Base-by-base conservation (phyloP, 2,797 vertebrate species). In the Melopsittacus undulatus region DNA sequence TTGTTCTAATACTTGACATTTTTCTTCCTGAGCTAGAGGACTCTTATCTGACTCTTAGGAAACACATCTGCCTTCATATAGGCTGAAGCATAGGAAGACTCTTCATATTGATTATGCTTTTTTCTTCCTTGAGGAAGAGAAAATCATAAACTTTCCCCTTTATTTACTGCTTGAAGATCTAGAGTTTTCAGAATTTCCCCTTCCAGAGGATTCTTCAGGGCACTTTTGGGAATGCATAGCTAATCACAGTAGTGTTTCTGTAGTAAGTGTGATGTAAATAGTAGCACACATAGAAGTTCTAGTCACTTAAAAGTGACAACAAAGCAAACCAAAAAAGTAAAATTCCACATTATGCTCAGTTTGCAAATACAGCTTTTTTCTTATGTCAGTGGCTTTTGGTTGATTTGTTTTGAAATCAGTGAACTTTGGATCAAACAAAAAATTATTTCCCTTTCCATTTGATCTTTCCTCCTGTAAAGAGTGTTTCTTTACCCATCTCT, bases 101-200 rank as follows among this genome's bases (percentile, higher is more conserved):
- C 83, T 85, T 96, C 87, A 81, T 95, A 91, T 95, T 96, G 96
- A 97, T 97, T 90, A 40, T 87, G 32, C 18, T 77, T 96, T 94
- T 91, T 95, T 89, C 62, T 94, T 95, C 49, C 92, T 81, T 62
- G 52, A 92, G 68, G 67, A 87, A 83, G 59, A 82, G 63, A 74
- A 87, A 90, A 83, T 77, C 10, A 75, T 77, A 72, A 62, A 56
- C 45, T 77, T 86, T 36, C 15, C 61, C 36, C 4, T 32, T 79
- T 87, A 66, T 97, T 96, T 92, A 62, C 48, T 8, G 13, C 45
- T 27, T 75, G 66, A 82, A 87, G 74, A 94, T 92, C 54, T 90
- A 96, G 70, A 43, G 72, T 89, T 79, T 67, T 87, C 29, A 57
- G 91, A 96, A 49, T 68, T 85, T 90, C 76, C 80, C 23, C 11